Evolutionary conservation across 1,140 invertebrate genomes (phyloP).

Genomic region (Diorhabda elongata): DNA sequence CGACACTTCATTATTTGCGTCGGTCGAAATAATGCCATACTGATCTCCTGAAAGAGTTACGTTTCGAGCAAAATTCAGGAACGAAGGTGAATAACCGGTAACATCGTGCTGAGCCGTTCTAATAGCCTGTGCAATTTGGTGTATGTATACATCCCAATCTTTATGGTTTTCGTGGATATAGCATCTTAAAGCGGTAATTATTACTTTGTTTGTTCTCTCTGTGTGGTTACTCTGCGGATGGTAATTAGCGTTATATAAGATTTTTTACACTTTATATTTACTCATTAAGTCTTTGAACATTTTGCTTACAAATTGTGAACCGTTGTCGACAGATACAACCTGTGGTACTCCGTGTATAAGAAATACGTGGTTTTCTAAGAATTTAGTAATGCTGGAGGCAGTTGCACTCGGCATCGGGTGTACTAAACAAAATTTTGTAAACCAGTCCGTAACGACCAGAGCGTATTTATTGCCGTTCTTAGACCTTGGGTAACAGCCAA

Average conservation of each 20-base stretch:
- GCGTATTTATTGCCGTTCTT: conserved; percentile 22
- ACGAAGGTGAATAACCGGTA: conserved; percentile 14
- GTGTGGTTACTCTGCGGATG: conserved; percentile 22
- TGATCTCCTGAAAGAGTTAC: conserved; percentile 17
- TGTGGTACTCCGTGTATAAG: conserved; percentile 25
- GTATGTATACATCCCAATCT: conserved; percentile 20
- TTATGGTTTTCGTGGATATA: conserved; percentile 23
- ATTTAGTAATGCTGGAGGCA: conserved; percentile 19
- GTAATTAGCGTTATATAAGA: conserved; percentile 20
- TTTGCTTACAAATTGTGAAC: conserved; percentile 8
- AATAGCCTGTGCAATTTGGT: conserved; percentile 18
- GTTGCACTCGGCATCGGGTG: conserved; percentile 22
- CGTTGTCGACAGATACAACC: conserved; percentile 19
- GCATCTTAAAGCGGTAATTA: conserved; percentile 22
- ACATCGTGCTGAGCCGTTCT: conserved; percentile 23
- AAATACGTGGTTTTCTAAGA: conserved; percentile 29
- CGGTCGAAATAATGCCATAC: conserved; percentile 16
- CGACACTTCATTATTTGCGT: conserved; percentile 6
- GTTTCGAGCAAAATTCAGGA: conserved; percentile 14
- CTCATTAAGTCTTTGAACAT: conserved; percentile 21
- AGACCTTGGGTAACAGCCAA: conserved; percentile 29
- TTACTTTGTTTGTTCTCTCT: conserved; percentile 25
- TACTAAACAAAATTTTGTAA: conserved; percentile 25
- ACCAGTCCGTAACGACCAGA: conserved; percentile 23
- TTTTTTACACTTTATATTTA: conserved; percentile 19